phyloP scores from a whole-genome alignment of 2,113 vertebrate species.

The Pheucticus melanocephalus region DNA sequence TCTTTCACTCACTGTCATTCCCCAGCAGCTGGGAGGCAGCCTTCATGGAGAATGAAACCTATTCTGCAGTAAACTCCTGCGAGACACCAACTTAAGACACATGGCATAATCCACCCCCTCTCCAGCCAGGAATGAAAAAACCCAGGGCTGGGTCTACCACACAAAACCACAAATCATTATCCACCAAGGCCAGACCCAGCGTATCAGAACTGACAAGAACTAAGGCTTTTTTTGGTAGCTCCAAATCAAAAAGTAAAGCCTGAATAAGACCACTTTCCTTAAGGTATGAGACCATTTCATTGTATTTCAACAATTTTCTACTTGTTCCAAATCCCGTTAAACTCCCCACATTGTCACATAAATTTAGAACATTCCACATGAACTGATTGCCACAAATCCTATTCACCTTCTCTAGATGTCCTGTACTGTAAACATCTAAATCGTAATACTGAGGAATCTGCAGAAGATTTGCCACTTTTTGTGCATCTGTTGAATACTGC shows the following conservation, averaged over 20 bases:
- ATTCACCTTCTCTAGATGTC: slow-evolving; percentile 71
- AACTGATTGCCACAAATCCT: neutral
- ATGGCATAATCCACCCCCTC: neutral
- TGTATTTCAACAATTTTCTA: neutral
- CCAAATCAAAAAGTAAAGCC: neutral
- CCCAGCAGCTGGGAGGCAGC: slow-evolving; percentile 28
- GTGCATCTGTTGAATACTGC: slow-evolving; percentile 81
- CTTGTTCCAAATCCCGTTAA: neutral
- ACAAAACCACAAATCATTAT: neutral
- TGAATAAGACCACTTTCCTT: neutral
- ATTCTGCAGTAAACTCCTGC: neutral
- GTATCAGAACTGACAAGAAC: neutral
- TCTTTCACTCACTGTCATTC: slow-evolving; percentile 17
- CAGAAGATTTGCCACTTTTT: slow-evolving; percentile 79
- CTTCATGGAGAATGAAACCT: neutral
- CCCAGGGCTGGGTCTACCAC: neutral
- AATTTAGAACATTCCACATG: neutral
- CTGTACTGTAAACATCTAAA: slow-evolving; percentile 65
- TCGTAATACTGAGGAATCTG: slow-evolving; percentile 86
- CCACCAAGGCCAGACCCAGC: neutral
- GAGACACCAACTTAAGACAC: neutral
- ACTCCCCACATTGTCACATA: neutral
- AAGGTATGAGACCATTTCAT: neutral
- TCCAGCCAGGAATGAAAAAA: neutral
- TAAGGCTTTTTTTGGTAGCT: neutral